Base-by-base conservation (phyloP, 2,888 invertebrate genomes). In the Dione vanillae region DNA sequence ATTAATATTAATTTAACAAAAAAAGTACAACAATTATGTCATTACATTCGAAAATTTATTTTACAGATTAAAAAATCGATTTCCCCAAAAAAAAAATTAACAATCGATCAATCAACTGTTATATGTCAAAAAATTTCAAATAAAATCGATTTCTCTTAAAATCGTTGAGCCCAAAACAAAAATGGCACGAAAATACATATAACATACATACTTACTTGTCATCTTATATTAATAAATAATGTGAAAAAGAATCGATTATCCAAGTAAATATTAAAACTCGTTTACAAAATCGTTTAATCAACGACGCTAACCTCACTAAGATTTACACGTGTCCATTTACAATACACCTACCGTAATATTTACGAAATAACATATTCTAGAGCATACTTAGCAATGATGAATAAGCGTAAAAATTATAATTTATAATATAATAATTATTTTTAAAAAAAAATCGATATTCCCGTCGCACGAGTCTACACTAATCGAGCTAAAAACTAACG, bases 401-500 rank as follows among this genome's bases (percentile, higher is more conserved):
- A 45, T 61, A 61, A 61, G 61, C 61, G 61, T 61, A 61, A 45
- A 61, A 43, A 61, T 54, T 56, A 19, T 49, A 51, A 51, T 51
- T 51, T 20, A 51, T 51, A 51, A 20, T 20, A 20, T 51, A 51
- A 20, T 49, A 10, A 49, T 49, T 49, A 49, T 20, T 52, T 40
- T 14, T 27, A 27, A 27, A n/a, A 61, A 45, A 61, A 45, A 61
- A 61, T 10, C 6, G 20, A 43, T 61, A 9, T 27, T 58, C 43
- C 67, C 73, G 71, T 75, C 73, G 65, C 68, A 69, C 73, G 72
- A 75, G 64, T 69, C 64, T 70, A 73, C 49, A 65, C 62, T 74
- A 76, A 78, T 67, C 51, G 71, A 72, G 75, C 66, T 69, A 70
- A 37, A 35, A 49, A 49, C 72, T 72, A 61, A 70, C 14, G 51